Conservation (phyloP, 2,797 vertebrate species). For the Ciconia nigra region DNA sequence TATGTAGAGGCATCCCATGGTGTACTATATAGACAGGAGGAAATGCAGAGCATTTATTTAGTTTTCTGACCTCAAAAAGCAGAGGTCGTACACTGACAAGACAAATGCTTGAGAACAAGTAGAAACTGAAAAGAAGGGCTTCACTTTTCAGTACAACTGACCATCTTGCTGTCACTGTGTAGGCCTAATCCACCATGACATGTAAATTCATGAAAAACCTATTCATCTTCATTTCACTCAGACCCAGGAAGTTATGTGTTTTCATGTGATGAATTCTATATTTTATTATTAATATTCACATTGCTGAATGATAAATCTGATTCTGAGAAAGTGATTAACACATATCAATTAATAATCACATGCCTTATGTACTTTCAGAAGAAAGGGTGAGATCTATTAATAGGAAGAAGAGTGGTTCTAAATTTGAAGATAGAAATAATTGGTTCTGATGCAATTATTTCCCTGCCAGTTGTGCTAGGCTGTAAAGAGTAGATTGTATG, state of each 20-base stretch:
- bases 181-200: neutral
- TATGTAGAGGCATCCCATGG: neutral
- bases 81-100: neutral
- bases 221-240: neutral
- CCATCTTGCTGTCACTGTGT: neutral
- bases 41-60: neutral
- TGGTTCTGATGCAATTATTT: conserved; percentile 10
- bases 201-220: neutral
- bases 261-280: too few species aligned
- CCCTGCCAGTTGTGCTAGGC: neutral
- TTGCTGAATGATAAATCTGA: neutral
- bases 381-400: neutral
- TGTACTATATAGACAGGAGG: neutral
- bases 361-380: neutral
- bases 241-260: neutral
- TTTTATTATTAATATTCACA: neutral
- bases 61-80: neutral
- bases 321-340: neutral
- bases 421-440: conserved; percentile 7
- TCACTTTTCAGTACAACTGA: neutral
- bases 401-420: neutral
- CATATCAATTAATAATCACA: neutral
- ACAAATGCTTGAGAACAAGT: neutral
- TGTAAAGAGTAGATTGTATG: neutral
- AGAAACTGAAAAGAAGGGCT: neutral